phyloP scores from a whole-genome alignment of 2,797 vertebrate genomes.

The Pangasius larnaudii region DNA sequence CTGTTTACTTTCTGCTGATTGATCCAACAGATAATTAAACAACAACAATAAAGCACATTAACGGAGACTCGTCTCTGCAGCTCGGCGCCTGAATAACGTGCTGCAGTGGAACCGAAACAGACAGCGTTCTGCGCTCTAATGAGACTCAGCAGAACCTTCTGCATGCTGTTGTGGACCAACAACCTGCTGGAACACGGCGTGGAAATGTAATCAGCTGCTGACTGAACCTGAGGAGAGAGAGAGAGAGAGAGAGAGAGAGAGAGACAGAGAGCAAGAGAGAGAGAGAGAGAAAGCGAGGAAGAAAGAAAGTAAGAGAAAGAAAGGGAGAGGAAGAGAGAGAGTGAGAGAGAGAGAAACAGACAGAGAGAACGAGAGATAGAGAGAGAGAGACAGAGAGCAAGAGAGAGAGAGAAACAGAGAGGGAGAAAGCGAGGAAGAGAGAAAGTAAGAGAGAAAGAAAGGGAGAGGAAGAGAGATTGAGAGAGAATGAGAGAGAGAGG shows the following conservation, averaged over 20 bases:
- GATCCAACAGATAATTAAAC: constrained; percentile 52
- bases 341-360: neutral
- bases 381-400: neutral
- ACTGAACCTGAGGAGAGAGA: neutral
- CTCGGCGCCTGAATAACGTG: constrained; percentile 42
- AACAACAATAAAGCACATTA: constrained; percentile 50
- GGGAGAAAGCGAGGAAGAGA: neutral
- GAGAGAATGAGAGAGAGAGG: no score
- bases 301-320: neutral
- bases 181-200: neutral
- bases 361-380: neutral
- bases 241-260: neutral
- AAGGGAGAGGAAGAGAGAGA: neutral
- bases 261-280: neutral
- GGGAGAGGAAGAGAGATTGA: no score
- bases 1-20: constrained; percentile 39
- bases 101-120: constrained; percentile 11
- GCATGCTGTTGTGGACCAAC: constrained; percentile 40
- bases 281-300: neutral
- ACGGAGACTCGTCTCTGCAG: constrained; percentile 53
- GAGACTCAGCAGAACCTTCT: constrained; percentile 32
- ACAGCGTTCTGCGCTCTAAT: constrained; percentile 44
- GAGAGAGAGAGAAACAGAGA: neutral
- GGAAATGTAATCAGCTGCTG: neutral
- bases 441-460: no score